Evolutionary conservation across 2,888 invertebrate genomes (phyloP).

Genomic region (Neuroscelio doddi): DNA sequence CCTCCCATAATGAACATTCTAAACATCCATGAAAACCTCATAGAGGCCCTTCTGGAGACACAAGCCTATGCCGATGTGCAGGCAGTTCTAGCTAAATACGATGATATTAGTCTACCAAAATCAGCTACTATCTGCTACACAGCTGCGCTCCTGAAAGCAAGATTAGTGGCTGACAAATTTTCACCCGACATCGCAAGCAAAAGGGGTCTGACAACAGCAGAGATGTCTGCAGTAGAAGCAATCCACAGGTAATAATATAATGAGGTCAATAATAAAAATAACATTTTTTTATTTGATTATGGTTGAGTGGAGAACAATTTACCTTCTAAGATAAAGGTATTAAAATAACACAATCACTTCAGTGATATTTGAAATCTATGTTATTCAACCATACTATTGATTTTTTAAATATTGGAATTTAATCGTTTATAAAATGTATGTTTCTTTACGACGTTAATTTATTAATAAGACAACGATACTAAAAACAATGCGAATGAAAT

Average conservation of each 20-base stretch:
- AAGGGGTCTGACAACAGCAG: constrained; percentile 87
- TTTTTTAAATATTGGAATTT: too few species aligned
- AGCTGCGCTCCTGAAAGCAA: constrained; percentile 92
- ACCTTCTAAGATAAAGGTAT: too few species aligned
- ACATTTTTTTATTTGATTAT: background rate
- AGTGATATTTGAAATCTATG: too few species aligned
- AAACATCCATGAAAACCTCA: constrained; percentile 95
- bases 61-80: constrained; percentile 98
- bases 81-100: constrained; percentile 92
- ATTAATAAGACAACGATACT: too few species aligned
- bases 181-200: constrained; percentile 89
- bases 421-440: too few species aligned
- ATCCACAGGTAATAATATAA: constrained; percentile 79
- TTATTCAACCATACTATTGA: too few species aligned
- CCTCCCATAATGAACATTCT: constrained; percentile 95
- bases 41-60: constrained; percentile 95
- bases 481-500: too few species aligned
- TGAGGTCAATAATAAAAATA: background rate
- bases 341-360: too few species aligned
- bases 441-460: too few species aligned
- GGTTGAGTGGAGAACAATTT: background rate
- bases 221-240: constrained; percentile 94
- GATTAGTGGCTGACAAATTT: constrained; percentile 92
- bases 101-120: constrained; percentile 94
- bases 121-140: constrained; percentile 97